Conservation (phyloP, 2,113 vertebrate species). For the Mobula birostris region DNA sequence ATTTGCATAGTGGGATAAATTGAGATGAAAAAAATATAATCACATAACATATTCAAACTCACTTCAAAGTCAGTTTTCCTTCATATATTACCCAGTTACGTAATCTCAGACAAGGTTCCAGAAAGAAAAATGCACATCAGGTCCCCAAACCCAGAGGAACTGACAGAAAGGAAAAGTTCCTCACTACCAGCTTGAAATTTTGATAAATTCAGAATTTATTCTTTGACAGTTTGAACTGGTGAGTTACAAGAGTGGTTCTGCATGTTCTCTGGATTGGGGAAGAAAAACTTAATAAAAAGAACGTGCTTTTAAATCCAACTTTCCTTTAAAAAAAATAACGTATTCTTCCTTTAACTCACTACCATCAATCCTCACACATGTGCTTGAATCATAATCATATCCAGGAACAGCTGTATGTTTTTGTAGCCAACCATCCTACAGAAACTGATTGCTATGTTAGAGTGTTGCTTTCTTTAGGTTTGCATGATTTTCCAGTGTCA, state of each 20-base stretch:
- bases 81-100: not conserved
- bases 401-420: not conserved
- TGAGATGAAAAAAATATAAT: slow-evolving; percentile 1
- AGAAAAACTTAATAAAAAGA: not conserved
- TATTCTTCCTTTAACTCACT: not conserved
- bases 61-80: not conserved
- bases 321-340: not conserved
- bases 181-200: not conserved
- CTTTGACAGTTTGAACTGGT: not conserved
- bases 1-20: not conserved
- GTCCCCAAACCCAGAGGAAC: not conserved
- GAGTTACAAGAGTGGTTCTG: not conserved
- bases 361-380: slow-evolving; percentile 3
- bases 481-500: not conserved
- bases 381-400: slow-evolving; percentile 5
- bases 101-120: not conserved
- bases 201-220: not conserved
- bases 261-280: not conserved
- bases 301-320: not conserved
- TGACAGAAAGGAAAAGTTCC: not conserved
- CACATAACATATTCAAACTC: slow-evolving; percentile 3
- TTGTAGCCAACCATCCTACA: not conserved
- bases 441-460: not conserved
- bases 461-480: not conserved
- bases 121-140: not conserved